Base-by-base conservation (phyloP, 2,888 invertebrate species). In the Oscheius sp. region DNA sequence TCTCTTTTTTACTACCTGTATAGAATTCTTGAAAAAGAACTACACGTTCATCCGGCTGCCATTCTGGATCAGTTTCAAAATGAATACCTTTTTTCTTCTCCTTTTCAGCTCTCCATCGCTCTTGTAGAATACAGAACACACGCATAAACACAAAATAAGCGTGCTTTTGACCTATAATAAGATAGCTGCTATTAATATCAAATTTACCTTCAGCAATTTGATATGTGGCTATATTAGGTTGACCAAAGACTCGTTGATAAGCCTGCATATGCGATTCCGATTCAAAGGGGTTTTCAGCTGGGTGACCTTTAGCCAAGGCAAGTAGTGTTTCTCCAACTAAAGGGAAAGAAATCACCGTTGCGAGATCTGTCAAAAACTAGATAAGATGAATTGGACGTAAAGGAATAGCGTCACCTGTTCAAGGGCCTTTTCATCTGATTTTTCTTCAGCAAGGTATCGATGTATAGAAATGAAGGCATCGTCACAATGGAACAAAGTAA, bases 1-100 rank as follows among this genome's bases (percentile, higher is more conserved):
- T 8, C 8, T 8, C 8, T n/a, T n/a, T 36, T 8, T 36, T 36
- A 14, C 8, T 41, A 51, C 67, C 67, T 51, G 54, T 12, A 28
- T 54, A 67, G 51, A 84, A 83, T 28, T 82, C 68, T 59, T 82
- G 75, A 67, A 84, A 84, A 3, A 84, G 73, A 9, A 84, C 84
- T 6, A 84, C 84, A 41, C 82, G 71, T 66, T 81, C 80, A 68
- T 82, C 83, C 6, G 84, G 83, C 57, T 84, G 82, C 84, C 84
- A 84, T 64, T 84, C 84, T 8, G 82, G 81, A 63, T 84, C 84
- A 17, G 78, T 80, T 61, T 84, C 82, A 50, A 81, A 83, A n/a
- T 81, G 68, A 47, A 75, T 75, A n/a, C 54, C 54, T 61, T 81
- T 80, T 36, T 75, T 80, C 68, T 76, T 75, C 33, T 67, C 57